Evolutionary conservation across 2,113 vertebrate genomes (phyloP).

Genomic region (Cinclus cinclus): DNA sequence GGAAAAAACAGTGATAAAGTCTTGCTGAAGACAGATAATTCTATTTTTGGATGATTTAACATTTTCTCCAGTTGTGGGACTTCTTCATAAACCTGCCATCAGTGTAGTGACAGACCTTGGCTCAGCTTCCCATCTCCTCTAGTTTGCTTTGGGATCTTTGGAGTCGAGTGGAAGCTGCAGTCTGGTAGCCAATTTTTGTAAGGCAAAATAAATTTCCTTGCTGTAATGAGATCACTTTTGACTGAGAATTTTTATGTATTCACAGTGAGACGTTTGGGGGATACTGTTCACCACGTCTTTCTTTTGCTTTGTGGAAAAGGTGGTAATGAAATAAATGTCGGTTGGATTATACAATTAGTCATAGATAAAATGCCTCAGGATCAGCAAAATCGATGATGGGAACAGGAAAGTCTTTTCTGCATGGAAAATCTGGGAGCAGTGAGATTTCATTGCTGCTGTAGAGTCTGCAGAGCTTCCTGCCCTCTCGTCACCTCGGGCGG

Average conservation of each 20-base stretch:
- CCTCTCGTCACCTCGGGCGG: fast-evolving
- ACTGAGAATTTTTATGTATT: not conserved
- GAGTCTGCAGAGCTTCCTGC: not conserved
- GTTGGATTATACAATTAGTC: not conserved
- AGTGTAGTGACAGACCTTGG: not conserved
- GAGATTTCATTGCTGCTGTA: not conserved
- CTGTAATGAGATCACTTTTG: not conserved
- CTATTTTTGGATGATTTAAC: not conserved
- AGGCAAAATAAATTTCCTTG: not conserved
- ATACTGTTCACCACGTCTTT: not conserved
- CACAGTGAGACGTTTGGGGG: fast-evolving
- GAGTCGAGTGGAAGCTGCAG: not conserved
- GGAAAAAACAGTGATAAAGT: not conserved
- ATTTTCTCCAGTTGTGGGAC: not conserved
- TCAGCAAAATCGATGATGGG: not conserved
- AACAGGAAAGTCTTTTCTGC: not conserved
- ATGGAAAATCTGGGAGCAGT: not conserved
- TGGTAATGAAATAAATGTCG: not conserved
- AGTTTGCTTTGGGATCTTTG: not conserved
- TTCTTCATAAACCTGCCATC: not conserved
- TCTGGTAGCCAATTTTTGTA: not conserved
- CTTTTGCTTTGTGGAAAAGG: not conserved
- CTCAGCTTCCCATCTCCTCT: not conserved
- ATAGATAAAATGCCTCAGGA: not conserved
- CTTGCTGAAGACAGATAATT: not conserved